phyloP scores from a whole-genome alignment of 2,888 invertebrate genomes.

The Pheosia tremula region DNA sequence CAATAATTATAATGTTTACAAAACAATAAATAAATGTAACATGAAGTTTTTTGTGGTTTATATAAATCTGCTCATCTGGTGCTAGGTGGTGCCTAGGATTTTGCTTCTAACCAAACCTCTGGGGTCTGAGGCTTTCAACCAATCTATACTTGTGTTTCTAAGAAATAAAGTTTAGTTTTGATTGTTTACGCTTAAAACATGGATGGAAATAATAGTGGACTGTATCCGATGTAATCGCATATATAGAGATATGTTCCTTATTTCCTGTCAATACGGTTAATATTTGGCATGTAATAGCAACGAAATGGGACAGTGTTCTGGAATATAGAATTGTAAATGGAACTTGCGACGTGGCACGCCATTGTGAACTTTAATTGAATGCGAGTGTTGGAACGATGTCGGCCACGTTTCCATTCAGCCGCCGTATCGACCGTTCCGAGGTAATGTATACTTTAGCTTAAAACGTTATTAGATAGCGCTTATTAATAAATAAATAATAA shows the following conservation, averaged over 20 bases:
- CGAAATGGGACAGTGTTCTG: neutral
- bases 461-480: constrained; percentile 73
- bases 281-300: neutral
- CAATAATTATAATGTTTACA: constrained; percentile 29
- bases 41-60: constrained; percentile 28
- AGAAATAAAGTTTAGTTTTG: constrained; percentile 19
- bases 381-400: constrained; percentile 7
- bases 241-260: neutral
- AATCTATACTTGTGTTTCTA: constrained; percentile 28
- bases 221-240: constrained; percentile 10
- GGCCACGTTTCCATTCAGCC: constrained; percentile 3
- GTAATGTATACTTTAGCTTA: constrained; percentile 59
- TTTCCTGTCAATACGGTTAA: neutral
- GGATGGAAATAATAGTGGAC: constrained; percentile 10
- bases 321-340: no score
- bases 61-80: constrained; percentile 42
- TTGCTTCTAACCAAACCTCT: constrained; percentile 34
- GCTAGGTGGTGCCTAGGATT: constrained; percentile 33
- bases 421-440: constrained; percentile 26
- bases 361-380: neutral
- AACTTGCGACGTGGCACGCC: neutral
- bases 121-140: constrained; percentile 13
- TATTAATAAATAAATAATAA: constrained; percentile 62
- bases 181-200: constrained; percentile 11
- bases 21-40: constrained; percentile 40